Percentiles rank a stretch among this genome's conserved stretches.
phyloP scores from a whole-genome alignment of 2,888 invertebrate species.

The Aricia artaxerxes region DNA sequence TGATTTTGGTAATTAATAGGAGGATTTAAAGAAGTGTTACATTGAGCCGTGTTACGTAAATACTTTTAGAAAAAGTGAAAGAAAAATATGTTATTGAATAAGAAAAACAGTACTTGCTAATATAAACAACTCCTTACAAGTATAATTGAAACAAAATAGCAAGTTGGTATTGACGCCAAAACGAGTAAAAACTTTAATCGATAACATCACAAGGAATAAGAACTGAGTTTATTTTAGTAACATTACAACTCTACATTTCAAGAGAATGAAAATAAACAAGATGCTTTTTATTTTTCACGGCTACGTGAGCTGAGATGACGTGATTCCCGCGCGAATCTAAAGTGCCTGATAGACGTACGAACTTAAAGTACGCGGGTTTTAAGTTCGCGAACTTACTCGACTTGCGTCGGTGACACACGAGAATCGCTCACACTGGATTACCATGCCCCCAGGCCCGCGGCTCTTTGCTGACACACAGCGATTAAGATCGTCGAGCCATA shows the following conservation, averaged over 20 bases:
- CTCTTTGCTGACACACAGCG: no score
- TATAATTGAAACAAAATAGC: neutral
- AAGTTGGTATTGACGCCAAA: neutral
- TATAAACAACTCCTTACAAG: neutral
- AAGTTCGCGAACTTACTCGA: no score
- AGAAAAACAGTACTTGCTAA: no score
- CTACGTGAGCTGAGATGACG: neutral
- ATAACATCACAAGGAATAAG: slow-evolving; percentile 15
- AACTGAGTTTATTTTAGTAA: slow-evolving; percentile 24
- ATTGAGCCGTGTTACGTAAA: neutral
- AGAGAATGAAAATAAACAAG: slow-evolving; percentile 22
- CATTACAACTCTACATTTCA: slow-evolving; percentile 5
- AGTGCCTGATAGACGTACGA: no score
- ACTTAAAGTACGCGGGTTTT: no score
- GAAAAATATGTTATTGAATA: neutral
- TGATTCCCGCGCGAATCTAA: neutral
- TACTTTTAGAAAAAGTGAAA: neutral
- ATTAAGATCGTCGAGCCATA: no score
- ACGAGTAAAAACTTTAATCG: slow-evolving; percentile 1
- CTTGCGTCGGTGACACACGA: no score
- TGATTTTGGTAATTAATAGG: neutral
- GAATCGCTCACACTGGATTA: no score
- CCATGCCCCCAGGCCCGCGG: no score
- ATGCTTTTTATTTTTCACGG: neutral
- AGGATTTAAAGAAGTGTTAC: neutral